Evolutionary conservation across 2,797 vertebrate species (phyloP).

Genomic region (Lutra lutra): DNA sequence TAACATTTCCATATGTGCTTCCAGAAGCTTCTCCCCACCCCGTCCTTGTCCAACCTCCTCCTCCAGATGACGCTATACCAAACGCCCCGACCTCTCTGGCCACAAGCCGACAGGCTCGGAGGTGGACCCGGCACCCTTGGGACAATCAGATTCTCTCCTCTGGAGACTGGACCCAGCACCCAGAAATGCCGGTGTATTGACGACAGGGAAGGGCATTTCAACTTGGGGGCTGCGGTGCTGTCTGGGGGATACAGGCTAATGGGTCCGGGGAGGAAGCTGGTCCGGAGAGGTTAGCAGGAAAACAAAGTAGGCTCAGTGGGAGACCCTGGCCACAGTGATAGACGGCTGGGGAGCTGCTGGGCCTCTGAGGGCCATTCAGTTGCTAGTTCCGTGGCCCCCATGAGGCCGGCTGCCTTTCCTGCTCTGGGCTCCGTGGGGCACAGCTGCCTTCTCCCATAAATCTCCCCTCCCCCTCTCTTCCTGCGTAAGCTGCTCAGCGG

Average conservation of each 20-base stretch:
- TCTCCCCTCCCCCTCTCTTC: background rate
- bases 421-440: background rate
- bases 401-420: background rate
- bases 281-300: background rate
- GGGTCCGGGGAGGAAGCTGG: background rate
- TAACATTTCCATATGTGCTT: no score
- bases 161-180: background rate
- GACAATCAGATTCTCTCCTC: background rate
- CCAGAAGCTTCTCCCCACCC: background rate
- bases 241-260: background rate
- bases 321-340: background rate
- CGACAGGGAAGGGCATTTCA: background rate
- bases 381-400: background rate
- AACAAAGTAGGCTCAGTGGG: background rate
- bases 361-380: background rate
- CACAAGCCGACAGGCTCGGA: background rate
- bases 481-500: background rate
- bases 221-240: background rate
- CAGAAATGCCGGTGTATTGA: background rate
- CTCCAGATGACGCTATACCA: background rate
- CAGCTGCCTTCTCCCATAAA: background rate
- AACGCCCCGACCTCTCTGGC: background rate
- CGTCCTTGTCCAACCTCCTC: accelerated
- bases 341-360: accelerated
- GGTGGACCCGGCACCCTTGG: background rate